A percentile compares a stretch with the other conserved stretches of the same genome.
phyloP scores from a whole-genome alignment of 2,888 invertebrate genomes.

The Aphodius granarius region DNA sequence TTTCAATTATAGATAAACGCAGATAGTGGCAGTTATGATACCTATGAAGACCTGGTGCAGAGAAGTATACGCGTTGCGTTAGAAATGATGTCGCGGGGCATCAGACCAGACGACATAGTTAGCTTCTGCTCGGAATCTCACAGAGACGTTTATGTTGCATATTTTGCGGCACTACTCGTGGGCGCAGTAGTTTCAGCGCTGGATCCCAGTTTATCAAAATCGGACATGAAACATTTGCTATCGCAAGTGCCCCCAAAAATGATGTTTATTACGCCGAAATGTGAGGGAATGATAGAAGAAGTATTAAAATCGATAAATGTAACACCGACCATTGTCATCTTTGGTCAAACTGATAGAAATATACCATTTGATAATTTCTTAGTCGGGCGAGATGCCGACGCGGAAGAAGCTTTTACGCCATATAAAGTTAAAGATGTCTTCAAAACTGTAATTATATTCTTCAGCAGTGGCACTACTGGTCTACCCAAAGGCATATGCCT shows the following conservation, averaged over 20 bases:
- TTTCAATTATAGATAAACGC: constrained; percentile 12
- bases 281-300: constrained; percentile 37
- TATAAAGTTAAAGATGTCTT: constrained; percentile 28
- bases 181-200: constrained; percentile 47
- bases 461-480: constrained; percentile 47
- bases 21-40: constrained; percentile 13
- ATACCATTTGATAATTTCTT: constrained; percentile 30
- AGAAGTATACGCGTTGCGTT: constrained; percentile 14
- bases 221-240: constrained; percentile 40
- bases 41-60: constrained; percentile 16
- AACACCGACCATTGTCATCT: constrained; percentile 26
- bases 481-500: constrained; percentile 43
- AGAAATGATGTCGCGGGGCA: constrained; percentile 17
- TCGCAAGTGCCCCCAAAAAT: constrained; percentile 42
- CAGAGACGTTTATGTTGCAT: constrained; percentile 53
- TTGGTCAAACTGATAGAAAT: constrained; percentile 18
- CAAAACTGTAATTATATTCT: constrained; percentile 42
- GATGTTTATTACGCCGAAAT: constrained; percentile 41
- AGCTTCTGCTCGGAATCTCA: constrained; percentile 55
- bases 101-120: constrained; percentile 50
- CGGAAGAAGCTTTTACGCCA: constrained; percentile 36
- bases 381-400: constrained; percentile 29
- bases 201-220: constrained; percentile 39
- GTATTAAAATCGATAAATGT: constrained; percentile 29
- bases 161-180: constrained; percentile 55